Evolutionary conservation across 2,797 vertebrate species (phyloP).

Genomic region (Triplophysa bombifrons): DNA sequence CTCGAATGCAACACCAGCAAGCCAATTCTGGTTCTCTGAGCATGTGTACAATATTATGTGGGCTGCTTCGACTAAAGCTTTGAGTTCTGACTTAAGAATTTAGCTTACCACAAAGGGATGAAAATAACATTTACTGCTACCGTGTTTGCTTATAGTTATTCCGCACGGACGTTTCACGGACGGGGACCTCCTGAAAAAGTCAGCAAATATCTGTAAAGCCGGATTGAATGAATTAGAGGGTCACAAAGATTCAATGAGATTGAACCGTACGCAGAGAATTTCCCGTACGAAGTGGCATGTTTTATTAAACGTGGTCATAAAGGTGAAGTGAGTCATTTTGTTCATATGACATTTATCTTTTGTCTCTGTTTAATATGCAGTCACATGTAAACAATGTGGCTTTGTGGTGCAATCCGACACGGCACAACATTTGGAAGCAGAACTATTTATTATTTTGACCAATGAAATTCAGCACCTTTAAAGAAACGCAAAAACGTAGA

Average conservation of each 20-base stretch:
- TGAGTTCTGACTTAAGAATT: conserved; percentile 58
- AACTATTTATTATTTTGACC: too few relatives aligned
- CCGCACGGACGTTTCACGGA: conserved; percentile 42
- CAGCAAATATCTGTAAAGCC: conserved; percentile 37
- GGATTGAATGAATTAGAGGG: conserved; percentile 23
- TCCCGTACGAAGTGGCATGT: neutral
- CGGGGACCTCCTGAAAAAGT: conserved; percentile 30
- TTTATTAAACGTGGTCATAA: neutral
- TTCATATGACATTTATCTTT: neutral
- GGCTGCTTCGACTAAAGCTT: conserved; percentile 57
- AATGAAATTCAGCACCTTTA: neutral
- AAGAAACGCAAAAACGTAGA: neutral
- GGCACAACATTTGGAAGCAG: too few relatives aligned
- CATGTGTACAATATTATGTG: conserved; percentile 70
- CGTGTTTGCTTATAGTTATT: conserved; percentile 66
- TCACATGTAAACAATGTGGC: neutral
- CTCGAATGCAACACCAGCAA: conserved; percentile 64
- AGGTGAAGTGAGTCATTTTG: neutral
- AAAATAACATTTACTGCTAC: conserved; percentile 57
- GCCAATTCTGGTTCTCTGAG: conserved; percentile 60
- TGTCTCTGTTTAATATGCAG: neutral
- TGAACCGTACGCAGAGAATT: conserved; percentile 9
- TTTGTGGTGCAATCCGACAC: neutral
- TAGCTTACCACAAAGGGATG: conserved; percentile 54
- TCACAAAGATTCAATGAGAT: conserved; percentile 17